Evolutionary conservation across 2,888 invertebrate species (phyloP), one percentile per base, ranked within the genome.

Genomic region (Leptinotarsa juncta): DNA sequence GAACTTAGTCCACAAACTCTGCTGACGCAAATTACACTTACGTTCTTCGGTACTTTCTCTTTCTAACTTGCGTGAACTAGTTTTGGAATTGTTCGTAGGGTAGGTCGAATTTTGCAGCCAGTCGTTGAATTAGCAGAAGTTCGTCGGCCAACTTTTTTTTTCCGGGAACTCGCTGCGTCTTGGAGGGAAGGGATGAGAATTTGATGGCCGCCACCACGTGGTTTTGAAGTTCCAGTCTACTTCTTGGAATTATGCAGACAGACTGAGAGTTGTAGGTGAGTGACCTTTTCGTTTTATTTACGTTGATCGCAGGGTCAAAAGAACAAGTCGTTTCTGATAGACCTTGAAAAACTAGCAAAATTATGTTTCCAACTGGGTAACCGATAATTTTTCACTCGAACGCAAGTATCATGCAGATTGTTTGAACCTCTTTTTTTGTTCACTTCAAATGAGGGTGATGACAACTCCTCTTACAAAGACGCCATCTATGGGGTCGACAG

Each of bases 21-120:
- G 84, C 86, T 85, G 86, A 86, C 87, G 86, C 86, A 86, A 87
- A 87, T 87, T 87, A 86, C 87, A 86, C 87, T 86, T 87, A 86
- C 86, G 86, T 85, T 86, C 87, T 84, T 84, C 84, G 87, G 74
- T 83, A 87, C 87, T 87, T 87, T 88, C 87, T 88, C 88, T 84
- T 85, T 87, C 87, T 85, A 84, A 85, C 87, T 85, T 84, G 86
- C 79, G 82, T 84, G 85, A 87, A 87, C 86, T 87, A 87, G 86
- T 87, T 86, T 84, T 81, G 79, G 76, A 77, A 84, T 71, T 86
- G 83, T 87, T 84, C 82, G 85, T 87, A 85, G 83, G 87, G 87
- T 87, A 88, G 87, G 88, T 88, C 87, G 85, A 80, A 83, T 82
- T 82, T 81, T 81, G 80, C 80, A 77, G 79, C 83, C 77, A 75